These are phyloP conservation scores for Syncerus caffer DNA, from an alignment of 2,797 vertebrate genomes.

Conservation along the genomic window DNA sequence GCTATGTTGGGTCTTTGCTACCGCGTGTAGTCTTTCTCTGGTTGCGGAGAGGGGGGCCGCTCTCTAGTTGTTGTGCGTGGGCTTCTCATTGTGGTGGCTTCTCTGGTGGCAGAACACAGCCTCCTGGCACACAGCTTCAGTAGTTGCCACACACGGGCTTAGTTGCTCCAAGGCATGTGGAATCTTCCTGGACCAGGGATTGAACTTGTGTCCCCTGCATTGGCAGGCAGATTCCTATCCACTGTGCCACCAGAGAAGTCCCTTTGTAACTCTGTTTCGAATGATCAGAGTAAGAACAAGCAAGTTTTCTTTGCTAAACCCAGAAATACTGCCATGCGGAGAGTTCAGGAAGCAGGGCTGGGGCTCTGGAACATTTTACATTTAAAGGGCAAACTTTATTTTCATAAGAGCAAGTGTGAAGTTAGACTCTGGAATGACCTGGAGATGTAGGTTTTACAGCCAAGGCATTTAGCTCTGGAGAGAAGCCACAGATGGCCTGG, in stretches of 20 bases:
- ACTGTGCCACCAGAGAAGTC: background rate
- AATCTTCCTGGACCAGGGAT: background rate
- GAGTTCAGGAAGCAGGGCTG: background rate
- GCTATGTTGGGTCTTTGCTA: background rate
- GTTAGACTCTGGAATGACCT: background rate
- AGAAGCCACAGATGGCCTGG: background rate
- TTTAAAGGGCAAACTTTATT: background rate
- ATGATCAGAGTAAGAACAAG: slow-evolving; percentile 32
- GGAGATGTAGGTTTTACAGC: background rate
- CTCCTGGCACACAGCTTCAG: background rate
- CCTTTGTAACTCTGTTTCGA: background rate
- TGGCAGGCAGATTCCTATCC: background rate
- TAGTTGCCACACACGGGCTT: background rate
- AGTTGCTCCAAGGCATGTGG: background rate
- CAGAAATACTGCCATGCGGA: background rate
- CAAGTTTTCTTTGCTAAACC: slow-evolving; percentile 19
- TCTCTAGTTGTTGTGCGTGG: background rate
- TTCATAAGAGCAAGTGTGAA: background rate
- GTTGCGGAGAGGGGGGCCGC: background rate
- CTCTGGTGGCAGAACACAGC: background rate
- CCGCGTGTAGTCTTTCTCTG: background rate
- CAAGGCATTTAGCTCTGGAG: background rate
- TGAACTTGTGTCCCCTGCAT: background rate
- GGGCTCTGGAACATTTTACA: background rate
- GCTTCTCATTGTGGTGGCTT: background rate